Percentiles rank a stretch among this genome's conserved stretches.
These are phyloP conservation scores for Melieria omissa DNA, from an alignment of 2,888 invertebrate genomes.

Conservation along the genomic window DNA sequence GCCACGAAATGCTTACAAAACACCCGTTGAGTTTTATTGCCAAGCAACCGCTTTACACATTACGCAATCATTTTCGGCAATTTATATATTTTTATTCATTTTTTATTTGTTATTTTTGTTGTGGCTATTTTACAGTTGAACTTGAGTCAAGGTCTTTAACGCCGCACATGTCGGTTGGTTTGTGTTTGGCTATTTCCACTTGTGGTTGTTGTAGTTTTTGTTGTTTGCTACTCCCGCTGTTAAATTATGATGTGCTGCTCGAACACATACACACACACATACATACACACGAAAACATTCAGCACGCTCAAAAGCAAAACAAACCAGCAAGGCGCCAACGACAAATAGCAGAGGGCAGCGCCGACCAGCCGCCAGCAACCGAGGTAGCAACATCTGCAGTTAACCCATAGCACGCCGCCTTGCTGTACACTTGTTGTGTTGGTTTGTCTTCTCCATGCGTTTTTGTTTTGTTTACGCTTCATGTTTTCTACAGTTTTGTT, in stretches of 20 bases:
- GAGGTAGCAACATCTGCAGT: background rate
- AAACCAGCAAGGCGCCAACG: background rate
- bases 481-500: too few relatives aligned
- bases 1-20: too few relatives aligned
- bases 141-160: conserved; percentile 48
- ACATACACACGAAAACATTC: background rate
- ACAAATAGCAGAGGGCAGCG: background rate
- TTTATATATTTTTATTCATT: background rate
- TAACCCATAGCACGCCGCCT: background rate
- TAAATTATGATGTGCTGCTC: conserved; percentile 1
- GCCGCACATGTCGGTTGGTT: conserved; percentile 27
- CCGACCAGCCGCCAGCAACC: background rate
- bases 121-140: conserved; percentile 26
- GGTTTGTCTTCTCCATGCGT: too few relatives aligned
- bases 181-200: conserved; percentile 10
- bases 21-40: too few relatives aligned
- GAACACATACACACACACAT: background rate
- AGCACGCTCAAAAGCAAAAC: background rate
- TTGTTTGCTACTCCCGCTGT: conserved; percentile 6
- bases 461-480: too few relatives aligned
- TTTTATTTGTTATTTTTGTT: background rate
- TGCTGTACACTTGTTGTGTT: too few relatives aligned
- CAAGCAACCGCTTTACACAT: too few relatives aligned
- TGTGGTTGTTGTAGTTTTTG: conserved; percentile 7
- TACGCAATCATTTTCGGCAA: too few relatives aligned